phyloP scores from a whole-genome alignment of 2,113 vertebrate genomes.

The Colossoma macropomum region DNA sequence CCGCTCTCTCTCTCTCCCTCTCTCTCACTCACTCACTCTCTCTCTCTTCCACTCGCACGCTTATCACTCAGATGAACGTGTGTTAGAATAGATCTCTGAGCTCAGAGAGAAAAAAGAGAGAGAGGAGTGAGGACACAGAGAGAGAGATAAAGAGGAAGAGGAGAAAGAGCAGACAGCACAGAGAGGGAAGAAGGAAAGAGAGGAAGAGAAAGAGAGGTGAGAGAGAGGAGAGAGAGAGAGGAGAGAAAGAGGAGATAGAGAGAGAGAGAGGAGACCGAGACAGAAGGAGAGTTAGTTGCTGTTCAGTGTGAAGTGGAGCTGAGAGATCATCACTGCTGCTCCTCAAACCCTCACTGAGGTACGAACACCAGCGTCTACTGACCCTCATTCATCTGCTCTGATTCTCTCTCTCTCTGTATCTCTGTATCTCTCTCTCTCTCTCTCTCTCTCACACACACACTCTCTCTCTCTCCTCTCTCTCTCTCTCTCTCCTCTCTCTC shows the following conservation, averaged over 20 bases:
- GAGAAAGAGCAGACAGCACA: constrained; percentile 33
- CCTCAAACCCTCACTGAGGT: too few species aligned
- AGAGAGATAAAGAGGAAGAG: constrained; percentile 33
- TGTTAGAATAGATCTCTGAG: constrained; percentile 22
- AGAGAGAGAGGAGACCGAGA: not conserved
- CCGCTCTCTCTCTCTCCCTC: constrained; percentile 58
- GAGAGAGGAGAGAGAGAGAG: constrained; percentile 18
- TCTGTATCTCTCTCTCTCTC: too few species aligned
- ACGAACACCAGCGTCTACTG: too few species aligned
- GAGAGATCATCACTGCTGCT: too few species aligned
- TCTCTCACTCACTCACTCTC: constrained; percentile 39
- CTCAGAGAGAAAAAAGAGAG: constrained; percentile 37
- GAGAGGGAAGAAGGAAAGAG: constrained; percentile 40
- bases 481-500: too few species aligned
- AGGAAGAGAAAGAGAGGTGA: not conserved
- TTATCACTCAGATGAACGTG: not conserved
- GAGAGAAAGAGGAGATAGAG: constrained; percentile 13
- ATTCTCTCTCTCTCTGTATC: too few species aligned
- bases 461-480: too few species aligned
- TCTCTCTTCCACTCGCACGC: constrained; percentile 55
- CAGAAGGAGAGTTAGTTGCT: not conserved
- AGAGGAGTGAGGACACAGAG: not conserved
- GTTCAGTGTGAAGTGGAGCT: too few species aligned
- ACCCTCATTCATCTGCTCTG: too few species aligned
- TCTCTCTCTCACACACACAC: too few species aligned